Conservation (phyloP, 2,797 vertebrate species). For the Octomys mimax region DNA sequence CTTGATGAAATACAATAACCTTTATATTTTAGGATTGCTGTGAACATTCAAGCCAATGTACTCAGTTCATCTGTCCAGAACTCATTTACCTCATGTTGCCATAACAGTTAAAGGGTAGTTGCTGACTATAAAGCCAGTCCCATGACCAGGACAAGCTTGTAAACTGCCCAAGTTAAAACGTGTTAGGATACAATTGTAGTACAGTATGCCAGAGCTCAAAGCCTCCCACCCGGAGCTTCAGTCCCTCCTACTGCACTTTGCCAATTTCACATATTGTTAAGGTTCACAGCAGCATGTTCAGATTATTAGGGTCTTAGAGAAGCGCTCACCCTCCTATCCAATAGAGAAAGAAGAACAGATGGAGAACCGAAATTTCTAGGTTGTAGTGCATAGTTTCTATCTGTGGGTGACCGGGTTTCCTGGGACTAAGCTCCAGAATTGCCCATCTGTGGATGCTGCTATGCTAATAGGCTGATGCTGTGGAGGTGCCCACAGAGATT, state of each 20-base stretch:
- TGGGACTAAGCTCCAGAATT: background rate
- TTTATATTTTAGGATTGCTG: slow-evolving; percentile 33
- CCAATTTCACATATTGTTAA: background rate
- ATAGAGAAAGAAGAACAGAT: background rate
- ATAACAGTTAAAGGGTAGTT: background rate
- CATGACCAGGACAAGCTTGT: background rate
- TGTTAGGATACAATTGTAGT: background rate
- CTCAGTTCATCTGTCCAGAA: background rate
- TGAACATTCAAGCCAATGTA: slow-evolving; percentile 7
- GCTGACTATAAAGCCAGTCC: background rate
- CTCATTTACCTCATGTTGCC: slow-evolving; percentile 14
- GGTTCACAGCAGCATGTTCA: background rate
- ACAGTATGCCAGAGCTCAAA: background rate
- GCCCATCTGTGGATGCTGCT: background rate
- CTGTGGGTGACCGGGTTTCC: background rate
- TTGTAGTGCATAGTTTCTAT: background rate
- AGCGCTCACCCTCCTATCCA: background rate
- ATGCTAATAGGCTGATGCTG: accelerated
- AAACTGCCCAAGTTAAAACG: background rate
- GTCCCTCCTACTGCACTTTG: background rate
- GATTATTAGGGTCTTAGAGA: background rate
- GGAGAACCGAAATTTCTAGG: background rate
- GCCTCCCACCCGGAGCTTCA: background rate
- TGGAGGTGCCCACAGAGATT: too few relatives aligned
- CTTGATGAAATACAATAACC: slow-evolving; percentile 43